A percentile compares a stretch with the other conserved stretches of the same genome.
Evolutionary conservation across 1,140 invertebrate species (phyloP).

Genomic region (Drosophila athabasca): DNA sequence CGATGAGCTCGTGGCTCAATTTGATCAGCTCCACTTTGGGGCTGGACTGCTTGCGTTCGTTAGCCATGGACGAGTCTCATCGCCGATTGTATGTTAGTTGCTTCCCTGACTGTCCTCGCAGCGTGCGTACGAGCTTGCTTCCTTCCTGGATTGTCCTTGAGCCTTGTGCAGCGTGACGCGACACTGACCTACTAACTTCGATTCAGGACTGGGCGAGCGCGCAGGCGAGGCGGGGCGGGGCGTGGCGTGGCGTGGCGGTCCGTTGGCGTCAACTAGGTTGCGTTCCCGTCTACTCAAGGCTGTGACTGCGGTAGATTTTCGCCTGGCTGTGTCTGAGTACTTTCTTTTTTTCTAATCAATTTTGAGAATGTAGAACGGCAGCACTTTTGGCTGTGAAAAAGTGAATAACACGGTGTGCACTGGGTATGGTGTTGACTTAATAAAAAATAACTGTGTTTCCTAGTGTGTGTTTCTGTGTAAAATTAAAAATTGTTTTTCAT

Average conservation of each 20-base stretch:
- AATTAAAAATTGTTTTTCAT: conserved; percentile 32
- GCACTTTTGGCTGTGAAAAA: conserved; percentile 17
- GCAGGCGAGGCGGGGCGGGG: conserved; percentile 3
- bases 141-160: conserved; percentile 54
- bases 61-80: conserved; percentile 67
- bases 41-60: conserved; percentile 66
- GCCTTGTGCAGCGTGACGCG: conserved; percentile 36
- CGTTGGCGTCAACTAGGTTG: conserved; percentile 52
- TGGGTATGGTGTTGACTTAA: not conserved
- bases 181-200: conserved; percentile 53
- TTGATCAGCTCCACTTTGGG: conserved; percentile 73
- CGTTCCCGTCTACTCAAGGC: conserved; percentile 53
- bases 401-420: conserved; percentile 1
- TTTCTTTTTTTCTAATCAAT: conserved; percentile 73
- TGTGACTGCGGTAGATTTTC: conserved; percentile 19
- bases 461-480: conserved; percentile 13
- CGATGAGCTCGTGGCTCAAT: conserved; percentile 72
- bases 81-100: conserved; percentile 42
- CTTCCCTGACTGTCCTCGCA: conserved; percentile 4
- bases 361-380: conserved; percentile 34
- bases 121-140: conserved; percentile 11
- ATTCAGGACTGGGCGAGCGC: not conserved
- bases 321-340: conserved; percentile 29
- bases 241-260: conserved; percentile 4
- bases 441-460: conserved; percentile 17